Conservation (phyloP, 2,888 invertebrate species). For the Hypena proboscidalis region DNA sequence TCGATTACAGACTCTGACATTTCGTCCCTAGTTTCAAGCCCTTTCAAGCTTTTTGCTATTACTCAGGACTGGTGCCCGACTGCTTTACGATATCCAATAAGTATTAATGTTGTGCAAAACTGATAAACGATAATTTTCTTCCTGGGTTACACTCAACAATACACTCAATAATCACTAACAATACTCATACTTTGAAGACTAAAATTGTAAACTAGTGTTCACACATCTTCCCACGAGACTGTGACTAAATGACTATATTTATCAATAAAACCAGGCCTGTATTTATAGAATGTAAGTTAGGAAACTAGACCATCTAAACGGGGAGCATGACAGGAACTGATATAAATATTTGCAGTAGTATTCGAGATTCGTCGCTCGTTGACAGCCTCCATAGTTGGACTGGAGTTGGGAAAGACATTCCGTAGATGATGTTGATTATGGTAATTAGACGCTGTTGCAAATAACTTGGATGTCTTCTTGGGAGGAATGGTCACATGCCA, state of each 20-base stretch:
- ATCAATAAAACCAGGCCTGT: neutral
- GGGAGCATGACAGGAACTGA: slow-evolving; percentile 30
- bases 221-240: neutral
- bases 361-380: neutral
- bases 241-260: neutral
- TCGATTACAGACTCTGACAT: no score
- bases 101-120: no score
- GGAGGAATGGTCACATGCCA: neutral
- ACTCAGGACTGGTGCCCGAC: no score
- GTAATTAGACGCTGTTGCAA: neutral
- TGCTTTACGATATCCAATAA: no score
- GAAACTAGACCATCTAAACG: slow-evolving; percentile 22
- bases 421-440: neutral
- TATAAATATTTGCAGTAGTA: slow-evolving; percentile 23
- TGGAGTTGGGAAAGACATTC: neutral
- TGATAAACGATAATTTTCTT: no score
- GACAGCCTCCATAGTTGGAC: slow-evolving; percentile 7
- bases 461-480: neutral
- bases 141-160: no score
- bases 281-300: slow-evolving; percentile 6
- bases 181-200: no score
- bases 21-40: no score
- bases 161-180: no score
- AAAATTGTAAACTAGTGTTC: no score
- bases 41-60: no score